Evolutionary conservation across 2,888 invertebrate genomes (phyloP).

Genomic region (Tipula lateralis): DNA sequence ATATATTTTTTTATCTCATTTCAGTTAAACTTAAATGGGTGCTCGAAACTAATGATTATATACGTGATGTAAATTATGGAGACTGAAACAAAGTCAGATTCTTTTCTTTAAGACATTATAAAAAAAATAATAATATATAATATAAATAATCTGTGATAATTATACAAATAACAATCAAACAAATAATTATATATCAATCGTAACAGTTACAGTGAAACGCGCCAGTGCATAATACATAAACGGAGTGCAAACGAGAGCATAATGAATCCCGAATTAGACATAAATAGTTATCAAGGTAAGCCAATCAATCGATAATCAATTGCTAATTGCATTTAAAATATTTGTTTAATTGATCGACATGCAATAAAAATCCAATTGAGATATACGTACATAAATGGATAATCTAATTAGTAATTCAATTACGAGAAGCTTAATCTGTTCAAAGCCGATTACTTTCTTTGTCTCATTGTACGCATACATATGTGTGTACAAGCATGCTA

Average conservation of each 20-base stretch:
- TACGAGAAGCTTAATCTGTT: neutral
- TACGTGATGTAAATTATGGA: neutral
- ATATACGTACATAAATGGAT: neutral
- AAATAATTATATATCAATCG: neutral
- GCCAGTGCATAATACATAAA: neutral
- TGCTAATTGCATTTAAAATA: neutral
- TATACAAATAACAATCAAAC: neutral
- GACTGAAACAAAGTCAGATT: neutral
- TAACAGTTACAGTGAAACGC: neutral
- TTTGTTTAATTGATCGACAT: neutral
- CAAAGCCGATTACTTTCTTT: neutral
- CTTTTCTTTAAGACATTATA: neutral
- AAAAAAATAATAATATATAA: neutral
- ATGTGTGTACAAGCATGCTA: neutral
- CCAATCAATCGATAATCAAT: neutral
- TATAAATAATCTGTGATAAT: neutral
- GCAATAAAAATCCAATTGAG: neutral
- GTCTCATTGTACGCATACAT: neutral
- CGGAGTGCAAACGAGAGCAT: neutral
- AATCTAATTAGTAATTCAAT: neutral
- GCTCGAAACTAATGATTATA: neutral
- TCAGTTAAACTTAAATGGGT: neutral
- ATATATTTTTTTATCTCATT: neutral
- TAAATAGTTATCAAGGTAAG: constrained; percentile 1
- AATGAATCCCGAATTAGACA: neutral